Conservation (phyloP, 2,113 vertebrate genomes). For the Setophaga coronata region DNA sequence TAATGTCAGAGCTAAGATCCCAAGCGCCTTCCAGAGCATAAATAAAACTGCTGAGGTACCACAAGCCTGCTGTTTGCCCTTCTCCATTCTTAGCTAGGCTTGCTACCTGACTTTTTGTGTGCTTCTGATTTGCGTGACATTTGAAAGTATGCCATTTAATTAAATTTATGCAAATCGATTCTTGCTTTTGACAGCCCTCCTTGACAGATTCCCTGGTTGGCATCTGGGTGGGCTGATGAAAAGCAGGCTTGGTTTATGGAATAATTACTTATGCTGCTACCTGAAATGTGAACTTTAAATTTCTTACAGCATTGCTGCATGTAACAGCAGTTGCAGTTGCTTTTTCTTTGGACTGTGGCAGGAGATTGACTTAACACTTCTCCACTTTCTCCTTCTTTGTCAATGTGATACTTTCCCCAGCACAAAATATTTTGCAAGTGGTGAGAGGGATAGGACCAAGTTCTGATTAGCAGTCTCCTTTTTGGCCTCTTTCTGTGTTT, state of each 20-base stretch:
- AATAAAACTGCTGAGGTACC: background rate
- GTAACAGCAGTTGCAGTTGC: background rate
- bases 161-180: background rate
- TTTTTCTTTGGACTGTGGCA: background rate
- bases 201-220: background rate
- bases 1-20: background rate
- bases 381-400: background rate
- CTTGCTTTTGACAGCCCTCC: background rate
- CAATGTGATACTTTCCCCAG: background rate
- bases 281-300: background rate
- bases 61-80: background rate
- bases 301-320: background rate
- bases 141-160: slow-evolving; percentile 18
- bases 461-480: background rate
- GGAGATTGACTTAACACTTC: background rate
- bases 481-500: background rate
- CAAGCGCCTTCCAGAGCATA: background rate
- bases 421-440: background rate
- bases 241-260: background rate
- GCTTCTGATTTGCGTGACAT: background rate
- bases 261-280: background rate
- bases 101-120: background rate
- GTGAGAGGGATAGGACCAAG: background rate
- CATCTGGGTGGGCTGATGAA: slow-evolving; percentile 8
- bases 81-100: background rate